phyloP scores from a whole-genome alignment of 2,888 invertebrate genomes.

The Oxystoma pomonae region DNA sequence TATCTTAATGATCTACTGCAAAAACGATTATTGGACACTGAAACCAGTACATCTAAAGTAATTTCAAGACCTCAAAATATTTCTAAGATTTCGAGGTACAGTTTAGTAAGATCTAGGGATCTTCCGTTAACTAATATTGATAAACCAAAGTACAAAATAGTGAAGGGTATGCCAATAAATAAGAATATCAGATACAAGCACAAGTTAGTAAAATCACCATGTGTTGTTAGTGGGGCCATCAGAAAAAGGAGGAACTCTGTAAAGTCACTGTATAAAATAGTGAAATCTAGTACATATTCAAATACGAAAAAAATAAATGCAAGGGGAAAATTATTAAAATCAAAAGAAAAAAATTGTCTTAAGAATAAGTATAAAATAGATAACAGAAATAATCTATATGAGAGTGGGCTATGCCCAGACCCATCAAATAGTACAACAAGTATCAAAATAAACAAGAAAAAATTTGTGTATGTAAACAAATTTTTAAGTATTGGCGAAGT shows the following conservation, averaged over 20 bases:
- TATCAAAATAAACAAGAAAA: constrained; percentile 21
- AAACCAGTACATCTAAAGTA: background rate
- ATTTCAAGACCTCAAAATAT: background rate
- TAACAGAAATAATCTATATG: constrained; percentile 11
- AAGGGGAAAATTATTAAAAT: background rate
- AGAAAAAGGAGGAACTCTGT: constrained; percentile 31
- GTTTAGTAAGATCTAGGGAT: constrained; percentile 6
- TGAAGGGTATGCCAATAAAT: too few species aligned
- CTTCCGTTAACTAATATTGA: constrained; percentile 18
- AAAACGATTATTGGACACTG: background rate
- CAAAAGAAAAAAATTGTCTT: background rate
- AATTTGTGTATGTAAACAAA: constrained; percentile 33
- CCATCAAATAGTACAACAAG: constrained; percentile 11
- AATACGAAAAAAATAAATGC: constrained; percentile 21
- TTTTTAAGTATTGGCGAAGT: constrained; percentile 31
- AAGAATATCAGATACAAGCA: background rate
- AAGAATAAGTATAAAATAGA: background rate
- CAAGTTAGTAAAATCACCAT: background rate
- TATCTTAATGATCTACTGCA: constrained; percentile 20
- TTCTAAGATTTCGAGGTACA: background rate
- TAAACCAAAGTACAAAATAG: constrained; percentile 1
- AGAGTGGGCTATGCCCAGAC: constrained; percentile 13
- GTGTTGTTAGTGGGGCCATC: constrained; percentile 14
- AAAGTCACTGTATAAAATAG: constrained; percentile 37
- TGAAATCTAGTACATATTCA: constrained; percentile 25